Evolutionary conservation across 2,113 vertebrate genomes (phyloP), one percentile per base, ranked within the genome.

Genomic region (Mus pahari): DNA sequence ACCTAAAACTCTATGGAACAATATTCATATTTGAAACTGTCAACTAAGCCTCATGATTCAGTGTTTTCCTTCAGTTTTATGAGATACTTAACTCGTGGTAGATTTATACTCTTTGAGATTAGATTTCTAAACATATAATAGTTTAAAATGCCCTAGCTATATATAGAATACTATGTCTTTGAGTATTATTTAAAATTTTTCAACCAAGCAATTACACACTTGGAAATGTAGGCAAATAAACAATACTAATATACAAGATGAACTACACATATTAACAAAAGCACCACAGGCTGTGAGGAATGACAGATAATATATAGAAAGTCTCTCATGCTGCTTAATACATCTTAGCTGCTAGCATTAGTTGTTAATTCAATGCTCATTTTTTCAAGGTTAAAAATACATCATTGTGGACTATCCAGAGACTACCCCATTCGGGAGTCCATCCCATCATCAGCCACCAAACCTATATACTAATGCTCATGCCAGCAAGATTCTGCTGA

Each of bases 321-420:
- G 45, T 3, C 20, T 16, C 89, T 94, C 26, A 16, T n/a, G 60
- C 64, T 58, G n/a, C 36, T 93, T 64, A 86, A n/a, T 95, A 77
- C 45, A 70, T 75, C 22, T 82, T 77, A 95, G 71, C 62, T 94
- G 26, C 19, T 86, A 9, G 73, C 64, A 22, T 68, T 92, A 88
- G 60, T 94, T 88, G 16, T 14, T 78, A 91, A 95, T 92, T 78
- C 2, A 12, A 73, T 50, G 50, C 75, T 96, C 7, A 26, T 45
- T 79, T 87, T 96, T 97, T 91, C 50, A 79, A 84, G 90, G 55
- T 92, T 92, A 94, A 95, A 74, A 92, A 60, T 91, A 39, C 75
- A 53, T 33, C 22, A 83, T 90, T 93, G 93, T n/a, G n/a, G n/a
- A n/a, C n/a, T n/a, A n/a, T n/a, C n/a, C n/a, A n/a, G n/a, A n/a